phyloP scores from a whole-genome alignment of 2,888 invertebrate species.

The Catocala sponsa region DNA sequence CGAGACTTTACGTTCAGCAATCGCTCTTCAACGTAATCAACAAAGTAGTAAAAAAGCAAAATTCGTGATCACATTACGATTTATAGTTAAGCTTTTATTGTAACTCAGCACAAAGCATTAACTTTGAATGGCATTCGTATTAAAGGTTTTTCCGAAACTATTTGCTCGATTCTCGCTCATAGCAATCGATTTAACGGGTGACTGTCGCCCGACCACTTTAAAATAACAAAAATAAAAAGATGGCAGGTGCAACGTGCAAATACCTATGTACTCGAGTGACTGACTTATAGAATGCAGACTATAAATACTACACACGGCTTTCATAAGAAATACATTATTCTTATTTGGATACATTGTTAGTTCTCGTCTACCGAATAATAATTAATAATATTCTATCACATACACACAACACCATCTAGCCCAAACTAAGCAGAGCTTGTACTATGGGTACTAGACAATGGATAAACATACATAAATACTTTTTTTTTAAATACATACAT shows the following conservation, averaged over 20 bases:
- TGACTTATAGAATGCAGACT: conserved; percentile 33
- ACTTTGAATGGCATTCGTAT: conserved; percentile 20
- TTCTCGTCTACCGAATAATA: neutral
- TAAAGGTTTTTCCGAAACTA: conserved; percentile 21
- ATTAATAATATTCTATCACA: too few relatives aligned
- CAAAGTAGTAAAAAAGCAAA: neutral
- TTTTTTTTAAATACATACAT: too few relatives aligned
- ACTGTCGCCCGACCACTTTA: conserved; percentile 29
- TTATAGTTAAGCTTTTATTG: conserved; percentile 17
- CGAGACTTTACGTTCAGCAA: too few relatives aligned
- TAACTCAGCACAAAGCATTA: conserved; percentile 12
- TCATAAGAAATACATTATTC: conserved; percentile 11
- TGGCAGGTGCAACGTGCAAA: conserved; percentile 43
- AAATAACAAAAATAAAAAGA: conserved; percentile 42
- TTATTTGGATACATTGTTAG: conserved; percentile 7
- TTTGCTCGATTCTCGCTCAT: conserved; percentile 32
- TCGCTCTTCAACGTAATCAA: too few relatives aligned
- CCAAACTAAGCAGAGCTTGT: too few relatives aligned
- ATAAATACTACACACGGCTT: conserved; percentile 19
- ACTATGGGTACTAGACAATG: too few relatives aligned
- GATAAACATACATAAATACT: too few relatives aligned
- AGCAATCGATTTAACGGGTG: conserved; percentile 32
- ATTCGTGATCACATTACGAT: conserved; percentile 9
- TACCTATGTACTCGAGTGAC: conserved; percentile 30
- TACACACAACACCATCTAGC: too few relatives aligned